Percentiles rank a stretch among this genome's conserved stretches.
Evolutionary conservation across 2,888 invertebrate species (phyloP).

Genomic region (Monochamus alternatus): DNA sequence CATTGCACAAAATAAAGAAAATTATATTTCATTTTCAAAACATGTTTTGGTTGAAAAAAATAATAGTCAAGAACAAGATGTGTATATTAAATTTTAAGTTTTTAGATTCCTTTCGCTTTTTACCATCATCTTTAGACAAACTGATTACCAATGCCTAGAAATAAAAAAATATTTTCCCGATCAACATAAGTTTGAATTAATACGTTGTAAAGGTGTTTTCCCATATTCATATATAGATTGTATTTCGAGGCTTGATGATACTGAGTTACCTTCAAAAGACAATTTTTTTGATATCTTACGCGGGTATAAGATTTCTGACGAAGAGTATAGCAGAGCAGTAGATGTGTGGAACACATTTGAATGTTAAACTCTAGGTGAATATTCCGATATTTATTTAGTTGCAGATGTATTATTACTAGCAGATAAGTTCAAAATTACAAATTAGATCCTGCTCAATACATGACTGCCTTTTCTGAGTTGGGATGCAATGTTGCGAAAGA

Average conservation of each 20-base stretch:
- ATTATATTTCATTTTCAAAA: constrained; percentile 11
- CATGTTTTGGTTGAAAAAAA: not conserved
- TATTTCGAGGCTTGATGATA: not conserved
- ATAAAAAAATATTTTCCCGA: constrained; percentile 14
- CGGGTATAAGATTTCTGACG: constrained; percentile 7
- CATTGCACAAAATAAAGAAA: constrained; percentile 4
- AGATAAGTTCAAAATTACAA: constrained; percentile 12
- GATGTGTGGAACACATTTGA: constrained; percentile 14
- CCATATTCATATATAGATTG: constrained; percentile 1
- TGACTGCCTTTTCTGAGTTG: too few relatives aligned
- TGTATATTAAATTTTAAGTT: constrained; percentile 8
- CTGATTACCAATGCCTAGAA: constrained; percentile 5
- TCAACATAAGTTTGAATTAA: constrained; percentile 10
- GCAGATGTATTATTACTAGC: constrained; percentile 12
- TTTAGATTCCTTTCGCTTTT: not conserved
- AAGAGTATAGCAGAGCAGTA: not conserved
- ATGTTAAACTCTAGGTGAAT: constrained; percentile 15
- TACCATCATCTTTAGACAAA: not conserved
- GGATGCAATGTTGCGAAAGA: too few relatives aligned
- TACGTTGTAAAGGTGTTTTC: constrained; percentile 11
- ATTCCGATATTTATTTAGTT: constrained; percentile 19
- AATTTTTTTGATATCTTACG: not conserved
- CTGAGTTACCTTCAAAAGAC: not conserved
- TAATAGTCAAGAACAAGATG: not conserved
- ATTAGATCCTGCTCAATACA: constrained; percentile 55